Base-by-base conservation (phyloP, 2,888 invertebrate species). In the Nephrotoma appendiculata region DNA sequence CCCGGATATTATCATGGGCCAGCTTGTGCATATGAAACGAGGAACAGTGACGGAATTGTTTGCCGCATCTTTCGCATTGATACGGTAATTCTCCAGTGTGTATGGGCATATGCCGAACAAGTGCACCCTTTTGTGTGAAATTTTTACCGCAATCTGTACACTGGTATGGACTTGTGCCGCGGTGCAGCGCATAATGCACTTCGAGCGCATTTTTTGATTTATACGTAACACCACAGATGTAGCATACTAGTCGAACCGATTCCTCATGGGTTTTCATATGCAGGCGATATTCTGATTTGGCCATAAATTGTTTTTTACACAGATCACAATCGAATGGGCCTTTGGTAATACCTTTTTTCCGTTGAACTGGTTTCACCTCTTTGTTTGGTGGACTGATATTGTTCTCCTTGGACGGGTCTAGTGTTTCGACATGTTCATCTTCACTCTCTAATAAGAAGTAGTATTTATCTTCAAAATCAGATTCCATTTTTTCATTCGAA, bases 91-190 rank as follows among this genome's bases (percentile, higher is more conserved):
- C 92, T 1, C 93, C 93, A 1, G 93, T 93, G 88, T 93, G 93
- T 87, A 93, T 92, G 6, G 92, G 92, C 87, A 92, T 88, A 89
- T 93, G 93, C 57, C 93, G 90, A 88, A 92, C 91, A 15, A 93
- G 89, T 1, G 93, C 92, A 11, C 91, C 92, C 89, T 93, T 93
- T 88, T 93, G 93, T 2, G 93, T 93, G 88, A 93, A 94, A 48
- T 91, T 91, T 88, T 93, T 93, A 5, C 91, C 90, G 88, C 93
- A 94, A 87, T 91, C 90, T 12, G 89, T 89, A 89, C 93, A 94
- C 41, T 91, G 90, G 88, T 91, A 92, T 31, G 92, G 92, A 90
- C 91, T 91, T 41, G 91, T 90, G 41, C 92, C 92, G 87, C 92
- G 92, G 88, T 93, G 93, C 91, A 92, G 91, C 41, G 92, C 92